A percentile compares a stretch with the other conserved stretches of the same genome.
phyloP scores from a whole-genome alignment of 2,797 vertebrate genomes.

The Acestrorhynchus altus region DNA sequence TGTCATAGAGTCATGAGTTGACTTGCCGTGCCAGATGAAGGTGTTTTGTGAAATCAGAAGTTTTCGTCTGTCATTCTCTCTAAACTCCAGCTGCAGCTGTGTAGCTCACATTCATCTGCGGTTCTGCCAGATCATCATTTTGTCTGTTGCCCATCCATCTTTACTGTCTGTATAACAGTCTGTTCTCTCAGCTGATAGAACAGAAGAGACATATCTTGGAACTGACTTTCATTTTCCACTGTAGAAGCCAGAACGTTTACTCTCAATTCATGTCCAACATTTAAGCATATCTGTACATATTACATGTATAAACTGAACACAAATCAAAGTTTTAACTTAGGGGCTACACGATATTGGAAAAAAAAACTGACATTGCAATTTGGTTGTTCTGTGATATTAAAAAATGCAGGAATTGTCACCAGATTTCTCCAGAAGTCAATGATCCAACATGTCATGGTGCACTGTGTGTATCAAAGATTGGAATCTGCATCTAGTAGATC shows the following conservation, averaged over 20 bases:
- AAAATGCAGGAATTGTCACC: too few relatives aligned
- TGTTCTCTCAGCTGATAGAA: not conserved
- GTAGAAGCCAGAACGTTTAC: not conserved
- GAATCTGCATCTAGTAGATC: too few relatives aligned
- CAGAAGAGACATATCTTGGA: not conserved
- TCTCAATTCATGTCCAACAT: not conserved
- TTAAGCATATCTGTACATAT: too few relatives aligned
- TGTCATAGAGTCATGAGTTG: not conserved
- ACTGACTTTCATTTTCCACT: not conserved
- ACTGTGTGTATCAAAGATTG: too few relatives aligned
- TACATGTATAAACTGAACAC: not conserved
- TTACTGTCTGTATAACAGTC: not conserved
- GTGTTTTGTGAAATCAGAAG: not conserved
- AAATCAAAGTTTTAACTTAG: too few relatives aligned
- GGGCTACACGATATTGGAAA: too few relatives aligned
- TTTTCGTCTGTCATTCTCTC: not conserved
- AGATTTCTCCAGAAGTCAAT: too few relatives aligned
- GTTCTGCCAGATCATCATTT: constrained; percentile 5
- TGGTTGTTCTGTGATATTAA: too few relatives aligned
- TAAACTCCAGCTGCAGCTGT: not conserved
- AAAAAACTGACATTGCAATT: too few relatives aligned
- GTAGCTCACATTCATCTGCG: not conserved
- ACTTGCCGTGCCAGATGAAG: not conserved
- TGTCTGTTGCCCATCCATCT: not conserved
- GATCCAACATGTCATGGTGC: too few relatives aligned